phyloP scores from a whole-genome alignment of 2,797 vertebrate genomes.

The Carcharodon carcharias region DNA sequence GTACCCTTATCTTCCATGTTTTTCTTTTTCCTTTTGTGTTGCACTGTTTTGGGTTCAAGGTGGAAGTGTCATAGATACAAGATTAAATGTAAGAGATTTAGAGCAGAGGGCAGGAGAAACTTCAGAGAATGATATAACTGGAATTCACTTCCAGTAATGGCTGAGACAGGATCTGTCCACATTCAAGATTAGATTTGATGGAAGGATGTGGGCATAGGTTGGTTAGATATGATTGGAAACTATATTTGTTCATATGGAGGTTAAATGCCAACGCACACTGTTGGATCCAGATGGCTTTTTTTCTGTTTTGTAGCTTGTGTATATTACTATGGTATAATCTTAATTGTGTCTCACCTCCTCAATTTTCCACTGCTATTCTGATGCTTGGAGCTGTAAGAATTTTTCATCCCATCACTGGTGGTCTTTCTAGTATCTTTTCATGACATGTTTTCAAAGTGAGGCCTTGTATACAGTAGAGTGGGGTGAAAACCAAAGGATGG shows the following conservation, averaged over 20 bases:
- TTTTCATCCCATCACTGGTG: not conserved
- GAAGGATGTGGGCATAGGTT: not conserved
- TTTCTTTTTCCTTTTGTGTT: not conserved
- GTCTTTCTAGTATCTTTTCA: not conserved
- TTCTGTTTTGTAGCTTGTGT: not conserved
- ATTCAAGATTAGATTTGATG: not conserved
- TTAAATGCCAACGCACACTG: not conserved
- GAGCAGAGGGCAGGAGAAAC: not conserved
- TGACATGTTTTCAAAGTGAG: not conserved
- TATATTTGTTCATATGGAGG: not conserved
- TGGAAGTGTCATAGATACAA: not conserved
- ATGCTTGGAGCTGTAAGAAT: not conserved
- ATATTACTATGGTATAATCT: not conserved
- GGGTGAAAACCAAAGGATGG: not conserved
- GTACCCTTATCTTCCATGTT: not conserved
- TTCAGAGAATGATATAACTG: not conserved
- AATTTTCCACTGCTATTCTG: not conserved
- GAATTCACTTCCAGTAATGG: not conserved
- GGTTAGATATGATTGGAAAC: not conserved
- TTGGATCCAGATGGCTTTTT: not conserved
- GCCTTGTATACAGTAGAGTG: not conserved
- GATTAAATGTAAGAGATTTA: not conserved
- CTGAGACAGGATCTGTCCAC: not conserved
- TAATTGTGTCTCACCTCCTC: not conserved
- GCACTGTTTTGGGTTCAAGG: not conserved